A percentile compares a stretch with the other conserved stretches of the same genome.
Evolutionary conservation across 2,888 invertebrate species (phyloP).

Genomic region (Teinopalpus imperialis): DNA sequence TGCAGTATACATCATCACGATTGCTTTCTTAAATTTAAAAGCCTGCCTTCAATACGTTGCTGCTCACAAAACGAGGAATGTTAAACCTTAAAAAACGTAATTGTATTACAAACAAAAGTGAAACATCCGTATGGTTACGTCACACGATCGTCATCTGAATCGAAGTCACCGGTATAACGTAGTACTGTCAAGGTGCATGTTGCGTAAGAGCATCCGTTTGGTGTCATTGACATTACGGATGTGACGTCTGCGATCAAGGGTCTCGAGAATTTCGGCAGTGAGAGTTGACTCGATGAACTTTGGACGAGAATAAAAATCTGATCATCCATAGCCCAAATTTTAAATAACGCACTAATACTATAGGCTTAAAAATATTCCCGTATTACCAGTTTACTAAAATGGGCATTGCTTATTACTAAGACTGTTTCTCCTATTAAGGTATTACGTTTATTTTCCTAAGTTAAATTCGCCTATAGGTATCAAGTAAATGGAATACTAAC

Average conservation of each 20-base stretch:
- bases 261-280: conserved; percentile 53
- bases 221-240: conserved; percentile 76
- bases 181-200: conserved; percentile 73
- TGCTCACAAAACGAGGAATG: not conserved
- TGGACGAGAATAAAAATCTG: conserved; percentile 16
- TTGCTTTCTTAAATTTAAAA: conserved; percentile 33
- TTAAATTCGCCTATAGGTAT: conserved; percentile 15
- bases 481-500: conserved; percentile 12
- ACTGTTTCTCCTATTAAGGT: conserved; percentile 8
- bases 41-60: conserved; percentile 37
- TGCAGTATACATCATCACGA: conserved; percentile 41
- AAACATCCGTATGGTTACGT: conserved; percentile 48
- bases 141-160: conserved; percentile 39
- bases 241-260: conserved; percentile 48
- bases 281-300: conserved; percentile 33
- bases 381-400: conserved; percentile 11
- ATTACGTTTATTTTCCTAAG: conserved; percentile 7
- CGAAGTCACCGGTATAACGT: conserved; percentile 48
- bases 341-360: not conserved
- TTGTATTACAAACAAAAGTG: conserved; percentile 32
- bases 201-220: conserved; percentile 68
- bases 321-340: conserved; percentile 9
- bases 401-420: conserved; percentile 13
- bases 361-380: not conserved
- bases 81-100: conserved; percentile 14